Evolutionary conservation across 2,888 invertebrate genomes (phyloP), one percentile per base, ranked within the genome.

Genomic region (Encarsia formosa): DNA sequence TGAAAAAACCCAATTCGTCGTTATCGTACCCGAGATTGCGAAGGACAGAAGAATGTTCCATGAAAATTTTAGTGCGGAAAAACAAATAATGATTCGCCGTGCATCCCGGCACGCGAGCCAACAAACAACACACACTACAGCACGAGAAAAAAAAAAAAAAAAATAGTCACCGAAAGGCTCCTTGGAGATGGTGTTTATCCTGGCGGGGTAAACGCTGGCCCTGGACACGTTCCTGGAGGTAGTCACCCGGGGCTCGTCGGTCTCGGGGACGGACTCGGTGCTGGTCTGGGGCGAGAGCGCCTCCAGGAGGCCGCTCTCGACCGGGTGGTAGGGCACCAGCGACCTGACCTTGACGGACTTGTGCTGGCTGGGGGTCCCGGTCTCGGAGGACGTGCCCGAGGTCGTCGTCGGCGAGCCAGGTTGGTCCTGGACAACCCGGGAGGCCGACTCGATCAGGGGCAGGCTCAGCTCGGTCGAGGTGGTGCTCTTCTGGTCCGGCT

Each of bases 141-240:
- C 16, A 26, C 2, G 4, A 24, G 8, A 19, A 6, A n/a, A 19
- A 38, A 3, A 26, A 29, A 5, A 1, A 11, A 18, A 24, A 5
- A 18, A 26, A 38, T 1, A 56, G 59, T 63, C 50, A 73, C 73
- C 73, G n/a, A 73, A 73, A 3, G 72, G 71, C 35, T 73, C 72
- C 18, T 68, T 65, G 1, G 66, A 66, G 13, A 64, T 58, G 11
- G 68, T 41, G 16, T 62, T 67, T 3, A 63, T 41, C n/a, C 61
- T 65, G 2, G 63, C 58, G 1, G 73, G 71, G 45, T 67, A 66
- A 16, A 73, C 60, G 42, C 66, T 67, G 23, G 66, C 57, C 15
- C 52, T 63, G 2, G 69, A 66, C 5, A 57, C 44, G 51, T 58
- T 66, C 32, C 61, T 66, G 16, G 55, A 19, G 20, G 3, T 5